Conservation (phyloP, 2,113 vertebrate species). For the Sturnus vulgaris region DNA sequence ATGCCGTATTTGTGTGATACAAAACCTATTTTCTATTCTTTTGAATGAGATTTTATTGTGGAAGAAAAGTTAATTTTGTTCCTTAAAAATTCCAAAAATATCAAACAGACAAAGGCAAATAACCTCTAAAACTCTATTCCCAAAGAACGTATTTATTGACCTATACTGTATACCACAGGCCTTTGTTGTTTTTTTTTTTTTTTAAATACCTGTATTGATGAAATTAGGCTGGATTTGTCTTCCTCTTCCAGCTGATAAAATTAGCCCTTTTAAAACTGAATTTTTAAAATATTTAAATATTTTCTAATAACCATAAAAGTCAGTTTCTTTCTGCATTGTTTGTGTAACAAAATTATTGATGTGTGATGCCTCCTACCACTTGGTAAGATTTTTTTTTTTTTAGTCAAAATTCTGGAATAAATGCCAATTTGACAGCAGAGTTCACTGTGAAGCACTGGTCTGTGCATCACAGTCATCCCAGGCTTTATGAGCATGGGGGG, state of each 20-base stretch:
- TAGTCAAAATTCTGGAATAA: background rate
- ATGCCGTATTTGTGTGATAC: slow-evolving; percentile 13
- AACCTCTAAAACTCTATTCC: slow-evolving; percentile 48
- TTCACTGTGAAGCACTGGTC: background rate
- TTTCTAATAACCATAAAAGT: background rate
- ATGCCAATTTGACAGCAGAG: background rate
- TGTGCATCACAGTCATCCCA: background rate
- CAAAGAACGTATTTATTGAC: slow-evolving; percentile 69
- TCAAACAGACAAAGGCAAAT: slow-evolving; percentile 31
- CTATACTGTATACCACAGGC: slow-evolving; percentile 47
- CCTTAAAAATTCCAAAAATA: slow-evolving; percentile 16
- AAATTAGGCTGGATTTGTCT: slow-evolving; percentile 39
- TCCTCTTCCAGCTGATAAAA: slow-evolving; percentile 27
- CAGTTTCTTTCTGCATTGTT: slow-evolving; percentile 29
- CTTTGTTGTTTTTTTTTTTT: background rate
- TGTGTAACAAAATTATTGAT: background rate
- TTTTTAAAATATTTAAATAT: slow-evolving; percentile 22
- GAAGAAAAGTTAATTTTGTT: slow-evolving; percentile 1
- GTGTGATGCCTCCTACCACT: background rate
- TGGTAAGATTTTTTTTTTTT: background rate
- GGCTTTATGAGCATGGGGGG: background rate
- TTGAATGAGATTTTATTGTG: background rate
- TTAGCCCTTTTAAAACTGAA: slow-evolving; percentile 54
- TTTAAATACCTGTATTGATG: background rate
- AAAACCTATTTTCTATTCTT: slow-evolving; percentile 22